Conservation (phyloP, 2,888 invertebrate genomes). For the Pollenia amentaria region DNA sequence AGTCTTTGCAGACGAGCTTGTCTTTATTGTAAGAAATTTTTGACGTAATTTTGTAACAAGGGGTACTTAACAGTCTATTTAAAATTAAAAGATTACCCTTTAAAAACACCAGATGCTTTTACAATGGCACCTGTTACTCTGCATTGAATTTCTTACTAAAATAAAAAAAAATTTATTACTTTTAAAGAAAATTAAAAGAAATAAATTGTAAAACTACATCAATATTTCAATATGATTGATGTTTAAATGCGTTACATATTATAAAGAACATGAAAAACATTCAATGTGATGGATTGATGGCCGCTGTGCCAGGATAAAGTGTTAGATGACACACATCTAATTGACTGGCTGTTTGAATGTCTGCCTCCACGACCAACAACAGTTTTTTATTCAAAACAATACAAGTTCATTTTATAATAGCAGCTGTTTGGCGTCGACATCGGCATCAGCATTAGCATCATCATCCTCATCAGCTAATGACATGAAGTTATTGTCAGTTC, state of each 20-base stretch:
- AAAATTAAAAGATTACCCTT: not conserved
- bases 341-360: slow-evolving; percentile 2
- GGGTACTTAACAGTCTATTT: too few species aligned
- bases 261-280: slow-evolving; percentile 14
- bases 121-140: slow-evolving; percentile 23
- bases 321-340: slow-evolving; percentile 46
- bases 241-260: slow-evolving; percentile 15
- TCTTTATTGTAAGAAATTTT: too few species aligned
- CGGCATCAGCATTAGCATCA: slow-evolving; percentile 4
- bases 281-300: slow-evolving; percentile 50
- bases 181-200: not conserved
- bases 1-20: too few species aligned
- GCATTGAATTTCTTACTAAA: not conserved
- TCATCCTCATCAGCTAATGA: slow-evolving; percentile 32
- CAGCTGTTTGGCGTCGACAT: slow-evolving; percentile 60
- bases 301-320: slow-evolving; percentile 40
- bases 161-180: not conserved
- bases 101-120: not conserved
- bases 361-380: not conserved
- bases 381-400: not conserved
- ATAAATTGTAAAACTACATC: slow-evolving; percentile 38
- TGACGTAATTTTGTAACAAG: too few species aligned
- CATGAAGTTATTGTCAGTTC: slow-evolving; percentile 2
- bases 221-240: slow-evolving; percentile 72
- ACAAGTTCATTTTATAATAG: slow-evolving; percentile 24